Conservation (phyloP, 2,113 vertebrate genomes). For the Spheniscus mendiculus region DNA sequence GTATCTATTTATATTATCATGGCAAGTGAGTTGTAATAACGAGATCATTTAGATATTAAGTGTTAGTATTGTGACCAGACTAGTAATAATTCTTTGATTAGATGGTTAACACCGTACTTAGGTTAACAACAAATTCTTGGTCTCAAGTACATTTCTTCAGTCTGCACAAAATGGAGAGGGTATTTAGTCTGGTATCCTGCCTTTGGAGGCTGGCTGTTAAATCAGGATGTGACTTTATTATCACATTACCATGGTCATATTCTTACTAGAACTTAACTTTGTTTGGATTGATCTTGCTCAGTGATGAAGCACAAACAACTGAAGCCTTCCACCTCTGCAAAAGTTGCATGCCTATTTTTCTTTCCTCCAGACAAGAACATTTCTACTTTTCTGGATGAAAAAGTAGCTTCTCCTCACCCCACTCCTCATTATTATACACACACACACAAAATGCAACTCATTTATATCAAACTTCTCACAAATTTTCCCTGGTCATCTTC, state of each 20-base stretch:
- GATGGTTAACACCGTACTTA: neutral
- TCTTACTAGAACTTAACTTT: neutral
- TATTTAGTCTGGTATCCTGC: neutral
- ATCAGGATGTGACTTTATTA: neutral
- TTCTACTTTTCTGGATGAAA: neutral
- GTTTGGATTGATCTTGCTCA: neutral
- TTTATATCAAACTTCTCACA: neutral
- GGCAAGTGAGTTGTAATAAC: neutral
- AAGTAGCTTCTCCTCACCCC: neutral
- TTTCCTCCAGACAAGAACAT: neutral
- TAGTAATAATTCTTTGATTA: neutral
- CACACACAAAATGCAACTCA: neutral
- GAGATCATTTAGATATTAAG: neutral
- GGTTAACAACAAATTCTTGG: neutral
- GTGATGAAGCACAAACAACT: neutral
- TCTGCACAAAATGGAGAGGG: neutral
- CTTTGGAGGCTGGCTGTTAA: neutral
- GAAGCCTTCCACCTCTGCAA: neutral
- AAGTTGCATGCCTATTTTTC: neutral
- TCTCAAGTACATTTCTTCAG: neutral
- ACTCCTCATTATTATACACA: accelerated
- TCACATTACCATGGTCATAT: neutral
- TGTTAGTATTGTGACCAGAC: neutral
- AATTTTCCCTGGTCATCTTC: neutral
- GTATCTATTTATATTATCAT: neutral